A percentile compares a stretch with the other conserved stretches of the same genome.
These are phyloP conservation scores for Tiaroga cobitis DNA, from an alignment of 2,797 vertebrate genomes.

Conservation along the genomic window DNA sequence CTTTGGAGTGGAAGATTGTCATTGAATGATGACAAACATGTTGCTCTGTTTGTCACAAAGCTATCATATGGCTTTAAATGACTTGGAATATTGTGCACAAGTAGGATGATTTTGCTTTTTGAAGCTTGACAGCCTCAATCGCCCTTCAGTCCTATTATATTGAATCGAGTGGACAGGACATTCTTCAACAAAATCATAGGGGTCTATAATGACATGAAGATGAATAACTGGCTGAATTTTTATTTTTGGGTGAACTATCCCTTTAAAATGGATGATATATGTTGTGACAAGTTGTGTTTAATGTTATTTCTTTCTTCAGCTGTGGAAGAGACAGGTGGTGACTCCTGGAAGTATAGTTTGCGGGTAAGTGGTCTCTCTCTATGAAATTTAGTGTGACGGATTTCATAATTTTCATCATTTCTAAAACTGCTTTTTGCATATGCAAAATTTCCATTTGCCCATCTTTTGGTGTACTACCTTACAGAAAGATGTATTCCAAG, in stretches of 20 bases:
- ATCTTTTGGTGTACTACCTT: background rate
- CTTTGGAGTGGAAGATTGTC: background rate
- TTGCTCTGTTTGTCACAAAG: background rate
- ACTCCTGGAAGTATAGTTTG: conserved; percentile 98
- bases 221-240: conserved; percentile 3
- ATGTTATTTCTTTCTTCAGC: conserved; percentile 70
- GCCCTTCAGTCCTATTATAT: background rate
- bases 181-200: background rate
- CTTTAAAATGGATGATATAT: conserved; percentile 11
- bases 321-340: conserved; percentile 95
- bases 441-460: conserved; percentile 18
- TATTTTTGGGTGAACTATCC: background rate
- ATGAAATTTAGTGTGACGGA: background rate
- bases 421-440: background rate
- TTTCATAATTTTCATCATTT: background rate
- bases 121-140: background rate
- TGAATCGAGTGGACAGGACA: conserved; percentile 1
- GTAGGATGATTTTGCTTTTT: background rate
- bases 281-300: conserved; percentile 26
- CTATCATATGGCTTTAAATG: background rate
- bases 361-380: conserved; percentile 80
- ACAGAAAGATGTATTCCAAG: conserved; percentile 1
- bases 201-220: background rate
- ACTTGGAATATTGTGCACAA: background rate
- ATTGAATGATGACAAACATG: background rate